Base-by-base conservation (phyloP, 2,797 vertebrate genomes). In the Cyclura pinguis region DNA sequence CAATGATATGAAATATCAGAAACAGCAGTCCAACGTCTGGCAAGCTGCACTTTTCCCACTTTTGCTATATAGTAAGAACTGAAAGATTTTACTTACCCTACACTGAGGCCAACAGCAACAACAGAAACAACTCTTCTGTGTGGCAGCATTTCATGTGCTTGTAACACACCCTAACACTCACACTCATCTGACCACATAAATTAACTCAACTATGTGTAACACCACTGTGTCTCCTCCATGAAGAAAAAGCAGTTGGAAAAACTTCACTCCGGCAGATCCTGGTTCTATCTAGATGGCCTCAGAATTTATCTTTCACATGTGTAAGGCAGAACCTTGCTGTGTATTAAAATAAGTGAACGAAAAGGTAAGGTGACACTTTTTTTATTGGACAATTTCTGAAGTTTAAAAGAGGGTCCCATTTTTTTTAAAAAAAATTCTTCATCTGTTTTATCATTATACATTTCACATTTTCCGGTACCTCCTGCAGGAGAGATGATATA, bases 341-440 rank as follows among this genome's bases (percentile, higher is more conserved):
- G 27, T 59, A 84, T 78, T 64, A 88, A 91, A 91, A 91, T 91
- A 91, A 87, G 80, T 84, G 81, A 91, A 88, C 62, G 86, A 72
- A 88, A 88, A 91, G 59, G 64, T 88, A 91, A 88, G 73, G 62
- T 80, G 90, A 91, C 80, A 91, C 76, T 91, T 91, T 90, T 89
- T 91, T 91, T 91, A 91, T 91, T 91, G 80, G 90, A 91, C 86
- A 91, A 88, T 88, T 91, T 91, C 73, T 80, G 90, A 91, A 88
- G 74, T 91, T 91, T 86, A 91, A 90, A 90, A 84, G 74, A 91
- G 90, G 86, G 52, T 91, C 85, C 62, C 80, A 91, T 89, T 77
- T 85, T 52, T 73, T 85, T 50, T 13, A 74, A 29, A 82, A 38
- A 73, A 81, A 42, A 87, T 38, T 76, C 80, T 84, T 38, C 90